Evolutionary conservation across 1,140 invertebrate species (phyloP).

Genomic region (Dysdera silvatica): DNA sequence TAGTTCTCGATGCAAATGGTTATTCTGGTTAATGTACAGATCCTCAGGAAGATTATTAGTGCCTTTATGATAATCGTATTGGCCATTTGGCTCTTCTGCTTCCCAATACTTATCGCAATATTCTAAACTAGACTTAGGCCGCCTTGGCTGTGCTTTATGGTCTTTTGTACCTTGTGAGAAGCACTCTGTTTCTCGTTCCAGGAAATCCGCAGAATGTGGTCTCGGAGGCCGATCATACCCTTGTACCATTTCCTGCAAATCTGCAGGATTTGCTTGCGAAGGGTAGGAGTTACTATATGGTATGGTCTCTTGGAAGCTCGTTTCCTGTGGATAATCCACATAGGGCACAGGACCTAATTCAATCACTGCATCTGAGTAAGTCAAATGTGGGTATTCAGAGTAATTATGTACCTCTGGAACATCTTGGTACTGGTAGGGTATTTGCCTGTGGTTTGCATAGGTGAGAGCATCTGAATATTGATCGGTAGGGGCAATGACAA

Average conservation of each 20-base stretch:
- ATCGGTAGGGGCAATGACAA: slow-evolving; percentile 15
- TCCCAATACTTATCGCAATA: slow-evolving; percentile 28
- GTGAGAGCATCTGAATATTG: slow-evolving; percentile 19
- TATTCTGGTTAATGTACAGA: slow-evolving; percentile 16
- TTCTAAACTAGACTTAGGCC: slow-evolving; percentile 75
- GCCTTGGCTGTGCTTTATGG: slow-evolving; percentile 33
- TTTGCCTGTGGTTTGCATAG: background rate
- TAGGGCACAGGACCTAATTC: no score
- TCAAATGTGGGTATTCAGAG: no score
- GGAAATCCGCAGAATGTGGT: slow-evolving; percentile 79
- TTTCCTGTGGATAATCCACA: no score
- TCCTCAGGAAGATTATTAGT: slow-evolving; percentile 18
- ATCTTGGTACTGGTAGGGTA: background rate
- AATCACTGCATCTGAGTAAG: no score
- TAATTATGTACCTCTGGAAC: no score
- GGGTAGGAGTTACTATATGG: no score
- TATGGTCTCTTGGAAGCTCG: no score
- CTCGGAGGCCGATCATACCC: slow-evolving; percentile 52
- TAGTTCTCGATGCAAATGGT: no score
- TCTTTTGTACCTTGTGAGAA: no score
- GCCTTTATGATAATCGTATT: slow-evolving; percentile 22
- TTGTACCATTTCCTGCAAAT: no score
- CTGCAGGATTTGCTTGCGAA: no score
- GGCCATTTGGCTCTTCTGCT: slow-evolving; percentile 8
- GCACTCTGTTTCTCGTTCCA: slow-evolving; percentile 62